These are phyloP conservation scores for Ophion obscuratus DNA, from an alignment of 2,888 invertebrate species.

Conservation along the genomic window DNA sequence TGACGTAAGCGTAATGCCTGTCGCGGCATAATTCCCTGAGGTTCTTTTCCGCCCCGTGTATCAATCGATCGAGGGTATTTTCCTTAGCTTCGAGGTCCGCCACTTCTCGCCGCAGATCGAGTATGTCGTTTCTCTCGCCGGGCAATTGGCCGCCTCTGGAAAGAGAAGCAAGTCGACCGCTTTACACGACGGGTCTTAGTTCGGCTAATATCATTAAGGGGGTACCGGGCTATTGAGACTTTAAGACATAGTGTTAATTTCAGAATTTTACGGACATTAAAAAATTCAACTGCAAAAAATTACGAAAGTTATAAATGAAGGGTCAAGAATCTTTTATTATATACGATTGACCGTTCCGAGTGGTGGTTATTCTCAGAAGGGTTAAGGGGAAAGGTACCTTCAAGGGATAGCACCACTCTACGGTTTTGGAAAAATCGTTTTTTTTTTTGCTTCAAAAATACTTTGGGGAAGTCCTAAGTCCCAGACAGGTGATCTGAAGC, in stretches of 20 bases:
- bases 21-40: slow-evolving; percentile 89
- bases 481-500: no score
- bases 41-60: slow-evolving; percentile 89
- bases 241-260: no score
- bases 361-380: no score
- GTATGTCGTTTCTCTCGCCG: slow-evolving; percentile 82
- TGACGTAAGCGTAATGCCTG: slow-evolving; percentile 93
- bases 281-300: neutral
- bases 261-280: neutral
- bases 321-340: neutral
- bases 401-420: no score
- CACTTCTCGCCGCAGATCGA: slow-evolving; percentile 84
- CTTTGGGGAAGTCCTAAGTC: no score
- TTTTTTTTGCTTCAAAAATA: no score
- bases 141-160: slow-evolving; percentile 84
- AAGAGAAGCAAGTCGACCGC: neutral
- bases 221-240: neutral
- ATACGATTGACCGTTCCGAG: neutral
- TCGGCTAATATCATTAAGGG: neutral
- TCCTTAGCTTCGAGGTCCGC: slow-evolving; percentile 91
- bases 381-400: no score
- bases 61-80: slow-evolving; percentile 90
- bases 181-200: neutral
- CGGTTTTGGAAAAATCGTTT: no score
- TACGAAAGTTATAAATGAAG: neutral